Conservation (phyloP, 2,888 invertebrate species). For the Lomographa bimaculata region DNA sequence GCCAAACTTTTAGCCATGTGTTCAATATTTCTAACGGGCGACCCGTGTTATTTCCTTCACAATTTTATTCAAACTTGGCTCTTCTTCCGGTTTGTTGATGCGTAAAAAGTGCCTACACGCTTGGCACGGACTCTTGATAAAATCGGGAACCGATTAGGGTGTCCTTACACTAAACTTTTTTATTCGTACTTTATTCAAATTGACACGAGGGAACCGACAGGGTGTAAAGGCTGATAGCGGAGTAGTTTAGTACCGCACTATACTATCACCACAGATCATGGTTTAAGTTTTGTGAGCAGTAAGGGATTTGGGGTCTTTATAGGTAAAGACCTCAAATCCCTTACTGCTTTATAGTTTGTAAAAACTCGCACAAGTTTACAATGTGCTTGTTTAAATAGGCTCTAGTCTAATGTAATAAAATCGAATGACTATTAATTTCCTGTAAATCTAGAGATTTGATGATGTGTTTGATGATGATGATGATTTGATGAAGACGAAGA, state of each 20-base stretch:
- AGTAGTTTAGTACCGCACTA: conserved; percentile 53
- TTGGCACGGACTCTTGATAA: conserved; percentile 54
- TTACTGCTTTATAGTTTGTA: too few relatives aligned
- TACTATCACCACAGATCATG: conserved; percentile 11
- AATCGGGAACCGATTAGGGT: conserved; percentile 61
- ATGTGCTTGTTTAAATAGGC: too few relatives aligned
- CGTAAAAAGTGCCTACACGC: conserved; percentile 57
- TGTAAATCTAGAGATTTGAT: too few relatives aligned
- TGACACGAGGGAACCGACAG: conserved; percentile 58
- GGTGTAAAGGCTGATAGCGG: conserved; percentile 65
- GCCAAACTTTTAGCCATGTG: conserved; percentile 14
- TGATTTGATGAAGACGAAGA: too few relatives aligned
- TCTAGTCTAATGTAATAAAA: too few relatives aligned
- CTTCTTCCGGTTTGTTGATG: conserved; percentile 46
- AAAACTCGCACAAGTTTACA: too few relatives aligned
- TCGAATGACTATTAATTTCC: too few relatives aligned
- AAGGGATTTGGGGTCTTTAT: neutral
- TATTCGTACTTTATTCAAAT: conserved; percentile 70
- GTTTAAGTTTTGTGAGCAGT: conserved; percentile 1
- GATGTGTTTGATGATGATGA: too few relatives aligned
- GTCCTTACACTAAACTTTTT: conserved; percentile 62
- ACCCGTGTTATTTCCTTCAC: conserved; percentile 24
- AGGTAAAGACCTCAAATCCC: too few relatives aligned
- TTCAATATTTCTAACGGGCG: conserved; percentile 21
- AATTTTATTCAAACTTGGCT: conserved; percentile 40